Evolutionary conservation across 1,140 invertebrate genomes (phyloP).

Genomic region (Lepidurus apus): DNA sequence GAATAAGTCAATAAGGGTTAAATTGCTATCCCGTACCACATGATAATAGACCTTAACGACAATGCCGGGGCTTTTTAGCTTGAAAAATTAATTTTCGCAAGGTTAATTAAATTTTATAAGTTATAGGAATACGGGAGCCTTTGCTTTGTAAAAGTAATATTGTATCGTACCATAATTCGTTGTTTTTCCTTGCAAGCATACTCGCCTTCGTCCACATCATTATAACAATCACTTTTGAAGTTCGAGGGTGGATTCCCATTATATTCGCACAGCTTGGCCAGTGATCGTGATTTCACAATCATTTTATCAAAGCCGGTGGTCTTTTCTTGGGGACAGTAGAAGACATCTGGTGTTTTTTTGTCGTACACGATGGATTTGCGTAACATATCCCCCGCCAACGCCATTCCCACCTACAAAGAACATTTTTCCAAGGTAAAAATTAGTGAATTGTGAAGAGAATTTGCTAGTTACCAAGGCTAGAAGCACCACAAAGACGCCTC

Average conservation of each 20-base stretch:
- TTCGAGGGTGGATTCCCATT: slow-evolving; percentile 65
- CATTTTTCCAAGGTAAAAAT: not conserved
- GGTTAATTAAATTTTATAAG: not conserved
- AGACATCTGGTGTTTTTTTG: slow-evolving; percentile 73
- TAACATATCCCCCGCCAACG: slow-evolving; percentile 62
- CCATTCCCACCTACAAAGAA: slow-evolving; percentile 35
- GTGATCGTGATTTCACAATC: slow-evolving; percentile 56
- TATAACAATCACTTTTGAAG: slow-evolving; percentile 74
- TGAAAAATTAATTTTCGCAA: not conserved
- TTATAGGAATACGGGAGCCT: too few relatives aligned
- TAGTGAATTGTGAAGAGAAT: not conserved
- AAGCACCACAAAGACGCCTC: not conserved
- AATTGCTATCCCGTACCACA: not conserved
- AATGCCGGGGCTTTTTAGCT: not conserved
- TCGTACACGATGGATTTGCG: slow-evolving; percentile 75
- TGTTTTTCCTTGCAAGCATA: slow-evolving; percentile 78
- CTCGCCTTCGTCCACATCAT: slow-evolving; percentile 71
- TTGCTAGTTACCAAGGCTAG: not conserved
- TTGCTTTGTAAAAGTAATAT: not conserved
- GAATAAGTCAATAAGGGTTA: slow-evolving; percentile 22
- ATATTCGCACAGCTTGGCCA: slow-evolving; percentile 69
- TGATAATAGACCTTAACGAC: not conserved
- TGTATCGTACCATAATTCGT: slow-evolving; percentile 62
- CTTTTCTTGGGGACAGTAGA: slow-evolving; percentile 74
- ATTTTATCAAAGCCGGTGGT: slow-evolving; percentile 50